A percentile compares a stretch with the other conserved stretches of the same genome.
Evolutionary conservation across 2,797 vertebrate genomes (phyloP).

Genomic region (Gorsachius magnificus): DNA sequence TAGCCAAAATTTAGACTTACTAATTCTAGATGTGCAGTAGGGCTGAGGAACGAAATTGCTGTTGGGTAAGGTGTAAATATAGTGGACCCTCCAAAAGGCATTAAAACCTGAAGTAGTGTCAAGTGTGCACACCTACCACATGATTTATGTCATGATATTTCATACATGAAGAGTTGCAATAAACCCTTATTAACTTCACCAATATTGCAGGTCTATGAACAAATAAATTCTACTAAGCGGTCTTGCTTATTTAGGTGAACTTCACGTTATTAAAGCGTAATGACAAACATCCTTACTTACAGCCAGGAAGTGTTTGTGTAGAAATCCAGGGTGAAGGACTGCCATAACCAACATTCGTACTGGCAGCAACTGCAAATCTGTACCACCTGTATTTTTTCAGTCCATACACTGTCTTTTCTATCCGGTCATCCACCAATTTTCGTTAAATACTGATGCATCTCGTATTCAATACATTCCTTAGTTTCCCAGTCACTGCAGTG

Average conservation of each 20-base stretch:
- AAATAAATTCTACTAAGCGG: neutral
- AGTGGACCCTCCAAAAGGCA: neutral
- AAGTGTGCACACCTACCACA: neutral
- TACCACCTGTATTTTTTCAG: conserved; percentile 91
- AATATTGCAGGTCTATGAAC: neutral
- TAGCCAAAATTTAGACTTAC: neutral
- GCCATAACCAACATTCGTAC: conserved; percentile 89
- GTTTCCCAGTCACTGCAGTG: conserved; percentile 76
- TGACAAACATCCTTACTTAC: conserved; percentile 77
- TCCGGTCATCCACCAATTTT: conserved; percentile 31
- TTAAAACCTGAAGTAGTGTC: neutral
- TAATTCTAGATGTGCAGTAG: accelerated
- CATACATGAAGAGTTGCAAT: neutral
- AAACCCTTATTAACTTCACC: neutral
- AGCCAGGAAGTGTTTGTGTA: conserved; percentile 85
- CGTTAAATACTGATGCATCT: conserved; percentile 76
- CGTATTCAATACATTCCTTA: conserved; percentile 80
- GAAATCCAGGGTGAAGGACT: conserved; percentile 86
- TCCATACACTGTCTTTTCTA: conserved; percentile 79
- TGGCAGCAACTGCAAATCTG: conserved; percentile 88
- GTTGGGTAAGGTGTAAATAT: neutral
- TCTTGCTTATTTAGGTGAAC: neutral
- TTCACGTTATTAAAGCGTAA: neutral
- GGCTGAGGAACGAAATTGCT: neutral
- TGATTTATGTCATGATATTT: neutral